phyloP scores from a whole-genome alignment of 1,140 invertebrate species.

The Acromyrmex echinatior region DNA sequence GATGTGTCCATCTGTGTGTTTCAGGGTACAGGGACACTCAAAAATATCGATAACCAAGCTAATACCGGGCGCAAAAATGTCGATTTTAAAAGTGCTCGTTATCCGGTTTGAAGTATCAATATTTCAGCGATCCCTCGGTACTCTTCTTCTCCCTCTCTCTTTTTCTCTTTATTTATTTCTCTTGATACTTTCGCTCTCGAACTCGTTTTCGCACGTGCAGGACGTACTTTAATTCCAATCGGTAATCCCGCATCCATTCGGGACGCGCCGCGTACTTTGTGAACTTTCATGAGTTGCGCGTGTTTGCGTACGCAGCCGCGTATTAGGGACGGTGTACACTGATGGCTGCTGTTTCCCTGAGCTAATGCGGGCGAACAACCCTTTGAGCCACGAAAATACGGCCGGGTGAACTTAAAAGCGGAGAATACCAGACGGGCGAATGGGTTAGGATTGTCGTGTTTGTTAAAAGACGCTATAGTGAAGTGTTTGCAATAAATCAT shows the following conservation, averaged over 20 bases:
- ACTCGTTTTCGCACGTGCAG: conserved; percentile 23
- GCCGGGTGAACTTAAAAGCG: conserved; percentile 41
- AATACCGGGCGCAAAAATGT: conserved; percentile 32
- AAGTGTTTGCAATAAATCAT: neutral
- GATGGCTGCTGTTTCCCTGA: conserved; percentile 53
- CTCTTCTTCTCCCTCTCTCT: neutral
- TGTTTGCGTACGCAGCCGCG: conserved; percentile 58
- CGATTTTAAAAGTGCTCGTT: conserved; percentile 11
- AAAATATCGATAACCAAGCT: conserved; percentile 22
- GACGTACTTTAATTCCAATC: conserved; percentile 42
- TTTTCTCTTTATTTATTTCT: neutral
- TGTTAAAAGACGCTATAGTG: neutral
- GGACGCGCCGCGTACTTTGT: conserved; percentile 48
- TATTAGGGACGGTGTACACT: conserved; percentile 49
- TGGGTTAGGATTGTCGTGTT: neutral
- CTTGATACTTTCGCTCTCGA: conserved; percentile 9
- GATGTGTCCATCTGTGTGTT: neutral
- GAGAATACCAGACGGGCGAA: conserved; percentile 41
- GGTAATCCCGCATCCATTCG: conserved; percentile 56
- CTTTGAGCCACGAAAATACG: conserved; percentile 59
- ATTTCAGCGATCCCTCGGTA: neutral
- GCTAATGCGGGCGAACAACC: conserved; percentile 56
- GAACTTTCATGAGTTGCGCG: conserved; percentile 56
- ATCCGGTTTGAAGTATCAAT: conserved; percentile 37
- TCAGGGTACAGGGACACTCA: neutral